These are phyloP conservation scores for Nomada goodeniana DNA, from an alignment of 2,888 invertebrate genomes.

Conservation along the genomic window DNA sequence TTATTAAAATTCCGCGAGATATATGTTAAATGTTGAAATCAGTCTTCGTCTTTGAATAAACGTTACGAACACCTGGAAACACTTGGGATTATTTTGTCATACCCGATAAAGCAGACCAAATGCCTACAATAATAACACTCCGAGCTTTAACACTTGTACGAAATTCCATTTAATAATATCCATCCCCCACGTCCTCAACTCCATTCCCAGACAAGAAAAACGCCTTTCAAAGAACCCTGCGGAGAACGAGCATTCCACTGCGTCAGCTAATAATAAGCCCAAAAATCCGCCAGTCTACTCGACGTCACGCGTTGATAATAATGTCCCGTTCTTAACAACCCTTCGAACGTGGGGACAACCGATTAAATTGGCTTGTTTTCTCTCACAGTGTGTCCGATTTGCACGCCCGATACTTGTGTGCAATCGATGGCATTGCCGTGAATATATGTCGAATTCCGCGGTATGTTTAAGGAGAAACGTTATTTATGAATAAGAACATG, in stretches of 20 bases:
- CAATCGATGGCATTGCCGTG: conserved; percentile 1
- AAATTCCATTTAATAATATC: conserved; percentile 19
- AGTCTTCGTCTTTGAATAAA: no score
- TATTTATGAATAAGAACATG: no score
- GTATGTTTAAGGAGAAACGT: no score
- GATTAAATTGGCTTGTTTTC: conserved; percentile 37
- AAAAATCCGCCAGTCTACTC: conserved; percentile 13
- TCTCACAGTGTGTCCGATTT: background rate
- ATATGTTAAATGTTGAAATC: no score
- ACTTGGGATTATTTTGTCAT: no score
- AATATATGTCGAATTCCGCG: conserved; percentile 34
- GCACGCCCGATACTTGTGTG: conserved; percentile 5
- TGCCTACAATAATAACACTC: no score
- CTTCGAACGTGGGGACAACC: background rate
- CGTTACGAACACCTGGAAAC: no score
- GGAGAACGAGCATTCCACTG: background rate
- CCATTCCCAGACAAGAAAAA: background rate
- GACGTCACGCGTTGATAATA: conserved; percentile 17
- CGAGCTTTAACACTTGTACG: background rate
- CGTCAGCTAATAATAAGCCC: conserved; percentile 28
- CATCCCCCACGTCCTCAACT: background rate
- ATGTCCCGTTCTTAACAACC: conserved; percentile 27
- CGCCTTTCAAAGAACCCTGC: conserved; percentile 2
- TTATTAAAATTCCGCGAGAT: no score
- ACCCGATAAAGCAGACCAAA: no score